phyloP scores from a whole-genome alignment of 2,113 vertebrate genomes.

The Sceloporus undulatus region DNA sequence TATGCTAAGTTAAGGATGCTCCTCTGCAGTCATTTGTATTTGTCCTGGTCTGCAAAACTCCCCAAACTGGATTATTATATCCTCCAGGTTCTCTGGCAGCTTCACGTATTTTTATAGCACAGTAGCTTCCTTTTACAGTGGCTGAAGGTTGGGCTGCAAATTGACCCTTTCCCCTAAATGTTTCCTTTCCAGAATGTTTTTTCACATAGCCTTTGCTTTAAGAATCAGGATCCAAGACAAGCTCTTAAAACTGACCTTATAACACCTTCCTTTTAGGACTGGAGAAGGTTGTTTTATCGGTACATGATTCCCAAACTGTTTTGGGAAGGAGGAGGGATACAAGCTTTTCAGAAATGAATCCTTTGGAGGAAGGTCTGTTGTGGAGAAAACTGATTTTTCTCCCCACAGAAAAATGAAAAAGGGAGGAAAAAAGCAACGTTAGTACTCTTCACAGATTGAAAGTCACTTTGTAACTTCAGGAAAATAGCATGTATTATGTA shows the following conservation, averaged over 20 bases:
- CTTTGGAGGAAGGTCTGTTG: no score
- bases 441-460: no score
- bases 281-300: not conserved
- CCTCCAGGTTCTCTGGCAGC: not conserved
- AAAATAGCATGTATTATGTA: no score
- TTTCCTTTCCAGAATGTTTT: not conserved
- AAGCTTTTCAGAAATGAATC: not conserved
- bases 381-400: no score
- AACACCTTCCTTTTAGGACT: not conserved
- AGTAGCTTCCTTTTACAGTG: slow-evolving; percentile 10
- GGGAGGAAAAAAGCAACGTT: no score
- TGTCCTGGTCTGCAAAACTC: not conserved
- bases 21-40: not conserved
- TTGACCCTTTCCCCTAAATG: not conserved
- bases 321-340: no score
- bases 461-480: no score
- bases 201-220: not conserved
- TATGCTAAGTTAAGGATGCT: no score
- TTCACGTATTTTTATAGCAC: not conserved
- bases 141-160: not conserved
- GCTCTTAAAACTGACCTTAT: not conserved
- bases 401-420: no score
- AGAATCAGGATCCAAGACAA: not conserved
- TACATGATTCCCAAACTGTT: not conserved
- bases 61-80: not conserved